Evolutionary conservation across 2,888 invertebrate genomes (phyloP).

Genomic region (Tetragonula carbonaria): DNA sequence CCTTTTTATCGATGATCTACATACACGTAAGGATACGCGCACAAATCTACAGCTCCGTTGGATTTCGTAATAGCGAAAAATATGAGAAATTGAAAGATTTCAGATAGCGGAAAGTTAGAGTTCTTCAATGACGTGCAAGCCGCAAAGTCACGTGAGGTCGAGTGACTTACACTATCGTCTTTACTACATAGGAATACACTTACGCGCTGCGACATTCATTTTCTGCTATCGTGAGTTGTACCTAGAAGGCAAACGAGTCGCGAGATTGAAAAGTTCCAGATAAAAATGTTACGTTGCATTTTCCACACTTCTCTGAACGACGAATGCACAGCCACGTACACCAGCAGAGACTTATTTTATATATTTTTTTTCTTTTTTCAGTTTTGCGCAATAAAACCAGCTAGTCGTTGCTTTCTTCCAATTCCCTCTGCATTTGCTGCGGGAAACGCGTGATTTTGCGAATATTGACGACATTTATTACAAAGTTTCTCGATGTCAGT

Average conservation of each 20-base stretch:
- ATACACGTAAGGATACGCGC: slow-evolving; percentile 26
- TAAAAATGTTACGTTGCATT: slow-evolving; percentile 71
- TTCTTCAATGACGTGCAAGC: slow-evolving; percentile 66
- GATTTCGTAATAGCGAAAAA: slow-evolving; percentile 61
- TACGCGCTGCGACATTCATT: slow-evolving; percentile 78
- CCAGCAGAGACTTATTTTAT: background rate
- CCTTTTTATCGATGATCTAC: slow-evolving; percentile 24
- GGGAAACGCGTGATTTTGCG: background rate
- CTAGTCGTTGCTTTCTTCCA: no score
- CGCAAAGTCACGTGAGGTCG: slow-evolving; percentile 78
- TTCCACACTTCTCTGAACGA: slow-evolving; percentile 26
- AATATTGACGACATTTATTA: background rate
- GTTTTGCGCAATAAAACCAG: background rate
- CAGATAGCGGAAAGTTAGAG: slow-evolving; percentile 70
- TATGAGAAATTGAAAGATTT: slow-evolving; percentile 81
- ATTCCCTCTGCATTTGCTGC: background rate
- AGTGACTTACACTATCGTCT: slow-evolving; percentile 75
- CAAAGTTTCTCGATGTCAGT: background rate
- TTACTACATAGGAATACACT: slow-evolving; percentile 79
- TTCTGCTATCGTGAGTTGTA: slow-evolving; percentile 77
- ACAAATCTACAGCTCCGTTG: slow-evolving; percentile 29
- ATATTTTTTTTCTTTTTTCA: background rate
- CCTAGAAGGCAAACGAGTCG: slow-evolving; percentile 67
- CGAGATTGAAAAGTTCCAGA: slow-evolving; percentile 77
- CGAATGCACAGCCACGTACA: background rate